A percentile compares a stretch with the other conserved stretches of the same genome.
Evolutionary conservation across 37 sponge, comb jelly and placozoan species (phyloP).

Genomic region (Spongilla lacustris): DNA sequence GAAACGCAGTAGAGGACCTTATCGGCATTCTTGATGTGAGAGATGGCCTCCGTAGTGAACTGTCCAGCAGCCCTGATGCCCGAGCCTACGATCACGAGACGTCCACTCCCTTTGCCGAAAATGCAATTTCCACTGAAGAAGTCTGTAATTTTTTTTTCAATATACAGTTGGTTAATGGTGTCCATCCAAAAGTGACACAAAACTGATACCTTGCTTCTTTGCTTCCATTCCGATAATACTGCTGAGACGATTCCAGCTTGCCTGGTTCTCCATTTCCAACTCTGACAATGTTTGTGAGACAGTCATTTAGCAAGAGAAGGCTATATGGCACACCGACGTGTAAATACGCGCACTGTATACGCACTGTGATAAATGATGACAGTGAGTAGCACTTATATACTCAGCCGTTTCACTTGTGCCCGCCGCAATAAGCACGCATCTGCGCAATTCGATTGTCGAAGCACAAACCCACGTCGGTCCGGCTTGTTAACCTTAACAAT

Average conservation of each 20-base stretch:
- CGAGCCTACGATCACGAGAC: slow-evolving; percentile 15
- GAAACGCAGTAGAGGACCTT: slow-evolving; percentile 22
- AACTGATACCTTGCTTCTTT: neutral
- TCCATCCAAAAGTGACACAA: too few relatives aligned
- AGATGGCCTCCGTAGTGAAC: slow-evolving; percentile 14
- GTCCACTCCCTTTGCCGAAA: neutral
- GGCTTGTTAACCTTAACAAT: neutral
- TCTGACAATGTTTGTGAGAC: neutral
- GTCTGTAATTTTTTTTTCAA: neutral
- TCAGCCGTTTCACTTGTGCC: neutral
- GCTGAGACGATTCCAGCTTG: neutral
- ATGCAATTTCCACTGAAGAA: neutral
- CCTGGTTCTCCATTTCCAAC: neutral
- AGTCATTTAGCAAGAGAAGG: neutral
- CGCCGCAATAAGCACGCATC: neutral
- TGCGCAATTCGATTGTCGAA: neutral
- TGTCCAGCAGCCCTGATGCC: slow-evolving; percentile 17
- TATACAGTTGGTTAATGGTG: too few relatives aligned
- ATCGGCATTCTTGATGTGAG: slow-evolving; percentile 24
- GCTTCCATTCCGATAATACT: neutral
- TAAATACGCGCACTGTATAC: neutral
- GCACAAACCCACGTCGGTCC: neutral
- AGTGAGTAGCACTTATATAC: neutral
- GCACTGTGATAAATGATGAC: neutral
- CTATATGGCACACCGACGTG: neutral